phyloP scores from a whole-genome alignment of 2,888 invertebrate genomes.

The Cephus runcator region DNA sequence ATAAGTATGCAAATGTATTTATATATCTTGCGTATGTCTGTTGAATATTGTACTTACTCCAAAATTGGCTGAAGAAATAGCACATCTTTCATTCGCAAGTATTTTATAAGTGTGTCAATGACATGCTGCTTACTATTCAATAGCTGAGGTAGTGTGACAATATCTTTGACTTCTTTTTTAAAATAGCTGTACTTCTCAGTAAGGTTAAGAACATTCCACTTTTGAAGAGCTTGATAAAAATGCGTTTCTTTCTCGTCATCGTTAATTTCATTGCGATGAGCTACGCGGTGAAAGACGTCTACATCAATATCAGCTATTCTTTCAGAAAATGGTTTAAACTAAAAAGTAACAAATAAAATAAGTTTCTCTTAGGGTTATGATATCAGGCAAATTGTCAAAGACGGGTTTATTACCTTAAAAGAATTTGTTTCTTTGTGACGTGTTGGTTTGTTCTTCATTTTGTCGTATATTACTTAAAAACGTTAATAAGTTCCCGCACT shows the following conservation, averaged over 20 bases:
- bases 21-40: neutral
- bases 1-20: neutral
- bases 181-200: slow-evolving; percentile 85
- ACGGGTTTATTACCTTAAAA: slow-evolving; percentile 73
- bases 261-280: slow-evolving; percentile 77
- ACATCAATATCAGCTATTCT: slow-evolving; percentile 87
- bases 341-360: slow-evolving; percentile 49
- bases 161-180: slow-evolving; percentile 77
- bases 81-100: slow-evolving; percentile 77
- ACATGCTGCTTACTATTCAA: slow-evolving; percentile 83
- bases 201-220: slow-evolving; percentile 91
- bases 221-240: slow-evolving; percentile 84
- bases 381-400: neutral
- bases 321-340: slow-evolving; percentile 91
- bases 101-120: slow-evolving; percentile 76
- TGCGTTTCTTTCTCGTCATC: slow-evolving; percentile 80
- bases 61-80: slow-evolving; percentile 83
- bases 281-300: slow-evolving; percentile 86
- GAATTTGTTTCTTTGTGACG: slow-evolving; percentile 82
- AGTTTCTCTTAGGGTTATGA: neutral
- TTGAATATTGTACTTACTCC: slow-evolving; percentile 74
- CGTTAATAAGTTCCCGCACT: neutral
- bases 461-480: slow-evolving; percentile 33
- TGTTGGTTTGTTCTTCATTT: slow-evolving; percentile 78
- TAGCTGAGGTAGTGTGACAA: slow-evolving; percentile 86